Evolutionary conservation across 2,113 vertebrate species (phyloP).

Genomic region (Trematomus loennbergii): DNA sequence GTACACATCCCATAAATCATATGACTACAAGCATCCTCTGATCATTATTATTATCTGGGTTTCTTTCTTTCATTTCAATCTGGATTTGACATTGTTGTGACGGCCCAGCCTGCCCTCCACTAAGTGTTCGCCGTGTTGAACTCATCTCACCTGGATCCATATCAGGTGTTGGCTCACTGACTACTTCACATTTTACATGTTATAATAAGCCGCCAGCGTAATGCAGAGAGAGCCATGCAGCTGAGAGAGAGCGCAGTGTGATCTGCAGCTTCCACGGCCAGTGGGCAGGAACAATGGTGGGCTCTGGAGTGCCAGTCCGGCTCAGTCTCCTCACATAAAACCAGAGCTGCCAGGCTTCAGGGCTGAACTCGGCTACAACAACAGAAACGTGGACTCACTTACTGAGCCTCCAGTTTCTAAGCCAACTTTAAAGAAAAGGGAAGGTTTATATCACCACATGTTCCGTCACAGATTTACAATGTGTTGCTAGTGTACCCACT

Average conservation of each 20-base stretch:
- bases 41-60: background rate
- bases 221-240: background rate
- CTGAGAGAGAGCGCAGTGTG: constrained; percentile 22
- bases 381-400: constrained; percentile 10
- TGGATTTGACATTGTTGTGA: background rate
- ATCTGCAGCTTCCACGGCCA: constrained; percentile 33
- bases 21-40: no score
- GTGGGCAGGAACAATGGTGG: constrained; percentile 65
- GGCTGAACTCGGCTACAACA: constrained; percentile 15
- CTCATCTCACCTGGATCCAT: background rate
- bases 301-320: constrained; percentile 34
- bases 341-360: constrained; percentile 32
- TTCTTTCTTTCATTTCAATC: background rate
- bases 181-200: background rate
- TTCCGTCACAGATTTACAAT: background rate
- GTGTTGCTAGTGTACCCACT: background rate
- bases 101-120: background rate
- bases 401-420: background rate
- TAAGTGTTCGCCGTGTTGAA: background rate
- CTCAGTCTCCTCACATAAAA: constrained; percentile 49
- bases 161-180: background rate
- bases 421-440: background rate
- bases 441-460: background rate
- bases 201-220: background rate
- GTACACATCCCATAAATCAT: background rate